Evolutionary conservation across 2,888 invertebrate genomes (phyloP), one percentile per base, ranked within the genome.

Genomic region (Pyrgus malvae): DNA sequence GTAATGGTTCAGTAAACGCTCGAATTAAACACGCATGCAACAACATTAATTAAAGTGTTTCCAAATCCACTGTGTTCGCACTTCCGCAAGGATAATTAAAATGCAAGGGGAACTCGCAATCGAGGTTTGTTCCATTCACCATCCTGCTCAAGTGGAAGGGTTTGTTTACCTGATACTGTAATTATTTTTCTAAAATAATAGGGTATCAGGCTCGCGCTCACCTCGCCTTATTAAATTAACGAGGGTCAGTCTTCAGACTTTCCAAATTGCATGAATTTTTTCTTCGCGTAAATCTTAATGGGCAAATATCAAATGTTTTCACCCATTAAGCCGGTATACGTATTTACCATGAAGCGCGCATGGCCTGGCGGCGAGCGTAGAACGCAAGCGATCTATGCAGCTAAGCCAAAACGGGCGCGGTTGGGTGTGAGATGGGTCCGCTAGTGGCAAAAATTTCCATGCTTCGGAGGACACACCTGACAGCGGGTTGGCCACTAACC

Each of bases 31-130:
- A 84, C 82, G 80, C 83, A 78, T 85, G 81, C 79, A 80, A 78
- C 81, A 80, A 84, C 83, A 81, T 83, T 87, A 83, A 88, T 90
- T 86, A 87, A 81, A 85, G 79, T 80, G 81, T 80, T 82, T 72
- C 83, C 78, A 83, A 87, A 89, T 84, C 83, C 80, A 80, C 80
- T 68, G 78, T 78, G 84, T 86, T 88, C 86, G 77, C 79, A 77
- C 80, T 86, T 86, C 86, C 86, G 80, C 60, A 64, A 62, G 74
- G 68, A 78, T 83, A 84, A 89, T 88, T 89, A 86, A 83, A 87
- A 84, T 80, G 79, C 84, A 78, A 78, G 80, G 84, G 88, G 81
- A 76, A 77, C 72, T 78, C 63, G 68, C 74, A 75, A 72, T 76
- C 75, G 70, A 68, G 68, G 70, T 66, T 76, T 76, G 69, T 71